A percentile compares a stretch with the other conserved stretches of the same genome.
Conservation (phyloP, 30 jellyfish, hydroid and myxozoan species). For the Turritopsis rubra region DNA sequence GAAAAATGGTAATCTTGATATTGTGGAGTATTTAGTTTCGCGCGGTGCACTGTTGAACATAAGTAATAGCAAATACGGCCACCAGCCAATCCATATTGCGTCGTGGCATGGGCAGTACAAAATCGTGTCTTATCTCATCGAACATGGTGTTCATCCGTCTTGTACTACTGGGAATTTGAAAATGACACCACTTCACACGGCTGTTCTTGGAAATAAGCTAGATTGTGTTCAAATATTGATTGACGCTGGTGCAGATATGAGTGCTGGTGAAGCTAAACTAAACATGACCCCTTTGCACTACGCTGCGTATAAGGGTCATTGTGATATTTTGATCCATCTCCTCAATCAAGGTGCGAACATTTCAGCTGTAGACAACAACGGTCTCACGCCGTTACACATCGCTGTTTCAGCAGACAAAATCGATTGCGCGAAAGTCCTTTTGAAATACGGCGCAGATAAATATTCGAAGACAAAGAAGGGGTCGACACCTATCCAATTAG, state of each 20-base stretch:
- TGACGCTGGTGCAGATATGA: conserved; percentile 25
- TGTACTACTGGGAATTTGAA: background rate
- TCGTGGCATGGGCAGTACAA: conserved; percentile 13
- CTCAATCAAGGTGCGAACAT: conserved; percentile 15
- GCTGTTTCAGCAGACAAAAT: conserved; percentile 1
- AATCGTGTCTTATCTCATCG: conserved; percentile 14
- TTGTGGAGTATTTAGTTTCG: conserved; percentile 7
- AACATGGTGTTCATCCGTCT: background rate
- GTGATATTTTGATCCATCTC: background rate
- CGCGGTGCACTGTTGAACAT: background rate
- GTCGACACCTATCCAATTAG: background rate
- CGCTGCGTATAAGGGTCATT: conserved; percentile 1
- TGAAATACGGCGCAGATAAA: conserved; percentile 10
- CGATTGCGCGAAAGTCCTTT: background rate
- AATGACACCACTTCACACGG: background rate
- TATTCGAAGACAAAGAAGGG: background rate
- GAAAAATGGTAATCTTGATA: background rate
- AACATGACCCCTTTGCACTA: conserved; percentile 3
- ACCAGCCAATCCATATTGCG: background rate
- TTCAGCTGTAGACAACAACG: conserved; percentile 7
- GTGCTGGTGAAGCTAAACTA: background rate
- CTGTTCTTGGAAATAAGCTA: background rate
- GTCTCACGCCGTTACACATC: conserved; percentile 17
- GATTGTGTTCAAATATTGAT: background rate
- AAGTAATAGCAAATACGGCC: background rate